Evolutionary conservation across 2,113 vertebrate genomes (phyloP).

Genomic region (Phalacrocorax brasilianus): DNA sequence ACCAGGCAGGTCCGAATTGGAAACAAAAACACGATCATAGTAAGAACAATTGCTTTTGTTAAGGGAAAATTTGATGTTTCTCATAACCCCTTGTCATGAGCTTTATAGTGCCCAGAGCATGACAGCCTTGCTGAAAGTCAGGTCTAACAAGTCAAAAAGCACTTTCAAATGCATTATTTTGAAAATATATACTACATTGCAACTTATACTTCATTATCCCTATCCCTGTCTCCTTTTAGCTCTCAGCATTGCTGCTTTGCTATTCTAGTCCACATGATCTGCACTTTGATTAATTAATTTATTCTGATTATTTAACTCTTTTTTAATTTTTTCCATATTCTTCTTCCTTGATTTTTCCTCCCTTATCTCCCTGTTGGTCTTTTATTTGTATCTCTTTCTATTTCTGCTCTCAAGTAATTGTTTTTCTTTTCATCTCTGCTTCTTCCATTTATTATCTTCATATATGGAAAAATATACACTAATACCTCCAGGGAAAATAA

Average conservation of each 20-base stretch:
- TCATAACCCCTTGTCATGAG: neutral
- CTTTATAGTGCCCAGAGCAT: neutral
- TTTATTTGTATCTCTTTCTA: conserved; percentile 29
- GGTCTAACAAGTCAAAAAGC: neutral
- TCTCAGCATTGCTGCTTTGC: conserved; percentile 23
- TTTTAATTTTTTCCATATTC: conserved; percentile 45
- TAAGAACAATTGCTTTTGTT: neutral
- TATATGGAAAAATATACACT: conserved; percentile 65
- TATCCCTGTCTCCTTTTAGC: conserved; percentile 2
- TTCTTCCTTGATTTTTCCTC: conserved; percentile 44
- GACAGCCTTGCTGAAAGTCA: neutral
- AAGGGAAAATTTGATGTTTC: neutral
- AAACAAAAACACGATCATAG: neutral
- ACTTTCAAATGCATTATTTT: conserved; percentile 8
- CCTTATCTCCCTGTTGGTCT: conserved; percentile 66
- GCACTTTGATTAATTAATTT: conserved; percentile 70
- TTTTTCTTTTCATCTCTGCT: conserved; percentile 33
- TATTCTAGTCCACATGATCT: conserved; percentile 59
- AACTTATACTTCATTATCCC: conserved; percentile 9
- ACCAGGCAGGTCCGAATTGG: neutral
- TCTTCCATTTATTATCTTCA: conserved; percentile 71
- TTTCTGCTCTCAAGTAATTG: conserved; percentile 27
- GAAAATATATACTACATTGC: conserved; percentile 17
- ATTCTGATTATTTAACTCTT: conserved; percentile 69
- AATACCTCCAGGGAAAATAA: conserved; percentile 58